Conservation (phyloP, 2,113 vertebrate genomes). For the Hystrix brachyura region DNA sequence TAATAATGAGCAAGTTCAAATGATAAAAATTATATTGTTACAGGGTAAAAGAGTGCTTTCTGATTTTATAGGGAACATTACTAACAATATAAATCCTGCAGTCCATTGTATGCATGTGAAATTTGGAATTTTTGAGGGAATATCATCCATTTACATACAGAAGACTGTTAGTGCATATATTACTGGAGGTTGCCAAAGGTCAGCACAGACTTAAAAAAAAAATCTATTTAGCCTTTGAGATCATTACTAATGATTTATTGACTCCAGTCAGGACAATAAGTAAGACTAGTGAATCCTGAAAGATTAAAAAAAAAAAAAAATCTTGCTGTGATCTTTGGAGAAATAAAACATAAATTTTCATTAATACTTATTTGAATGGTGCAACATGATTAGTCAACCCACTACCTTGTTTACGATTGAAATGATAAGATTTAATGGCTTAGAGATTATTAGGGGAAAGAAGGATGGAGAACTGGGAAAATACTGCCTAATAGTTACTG, state of each 20-base stretch:
- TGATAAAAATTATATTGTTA: background rate
- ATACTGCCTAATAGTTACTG: background rate
- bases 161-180: background rate
- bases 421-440: background rate
- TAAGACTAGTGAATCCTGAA: background rate
- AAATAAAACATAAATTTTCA: background rate
- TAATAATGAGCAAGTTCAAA: background rate
- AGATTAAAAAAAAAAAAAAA: background rate
- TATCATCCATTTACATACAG: background rate
- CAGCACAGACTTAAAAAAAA: background rate
- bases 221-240: conserved; percentile 10
- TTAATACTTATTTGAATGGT: background rate
- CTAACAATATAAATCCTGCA: background rate
- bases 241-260: background rate
- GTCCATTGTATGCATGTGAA: background rate
- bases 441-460: background rate
- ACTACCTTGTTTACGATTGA: background rate
- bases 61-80: background rate
- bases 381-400: background rate
- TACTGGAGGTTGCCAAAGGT: background rate
- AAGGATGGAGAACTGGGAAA: background rate
- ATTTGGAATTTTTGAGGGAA: background rate
- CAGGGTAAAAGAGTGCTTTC: background rate
- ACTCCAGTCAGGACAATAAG: background rate
- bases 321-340: background rate